Conservation (phyloP, 2,113 vertebrate genomes). For the Mus spicilegus region DNA sequence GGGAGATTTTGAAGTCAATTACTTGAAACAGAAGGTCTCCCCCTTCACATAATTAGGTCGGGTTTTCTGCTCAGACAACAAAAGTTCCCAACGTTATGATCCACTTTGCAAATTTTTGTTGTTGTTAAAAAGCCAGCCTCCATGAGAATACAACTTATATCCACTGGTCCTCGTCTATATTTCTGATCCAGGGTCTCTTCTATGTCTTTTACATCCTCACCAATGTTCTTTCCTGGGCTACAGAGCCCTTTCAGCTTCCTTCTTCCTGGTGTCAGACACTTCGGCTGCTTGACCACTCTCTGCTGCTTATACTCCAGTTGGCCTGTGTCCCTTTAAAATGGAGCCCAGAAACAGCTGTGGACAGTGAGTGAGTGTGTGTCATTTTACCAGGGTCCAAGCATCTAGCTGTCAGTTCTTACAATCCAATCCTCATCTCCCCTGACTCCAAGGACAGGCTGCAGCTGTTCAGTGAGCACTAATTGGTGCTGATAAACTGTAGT, state of each 20-base stretch:
- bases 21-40: not conserved
- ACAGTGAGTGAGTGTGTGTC: not conserved
- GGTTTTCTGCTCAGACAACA: slow-evolving; percentile 7
- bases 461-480: not conserved
- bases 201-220: slow-evolving; percentile 1
- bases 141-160: not conserved
- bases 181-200: not conserved
- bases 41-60: not conserved
- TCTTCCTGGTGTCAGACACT: not conserved
- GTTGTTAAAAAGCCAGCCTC: not conserved
- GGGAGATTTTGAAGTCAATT: not conserved
- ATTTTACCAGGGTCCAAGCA: not conserved
- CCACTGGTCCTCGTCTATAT: not conserved
- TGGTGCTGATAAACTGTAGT: not conserved
- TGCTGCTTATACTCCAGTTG: not conserved
- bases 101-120: not conserved
- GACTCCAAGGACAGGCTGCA: not conserved
- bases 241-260: not conserved
- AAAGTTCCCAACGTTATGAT: not conserved
- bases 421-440: not conserved
- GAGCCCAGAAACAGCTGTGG: not conserved
- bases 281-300: not conserved
- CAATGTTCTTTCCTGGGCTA: not conserved
- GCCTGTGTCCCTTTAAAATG: not conserved
- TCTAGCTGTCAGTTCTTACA: not conserved